Evolutionary conservation across 2,888 invertebrate species (phyloP), one percentile per base, ranked within the genome.

Genomic region (Catocala fraxini): DNA sequence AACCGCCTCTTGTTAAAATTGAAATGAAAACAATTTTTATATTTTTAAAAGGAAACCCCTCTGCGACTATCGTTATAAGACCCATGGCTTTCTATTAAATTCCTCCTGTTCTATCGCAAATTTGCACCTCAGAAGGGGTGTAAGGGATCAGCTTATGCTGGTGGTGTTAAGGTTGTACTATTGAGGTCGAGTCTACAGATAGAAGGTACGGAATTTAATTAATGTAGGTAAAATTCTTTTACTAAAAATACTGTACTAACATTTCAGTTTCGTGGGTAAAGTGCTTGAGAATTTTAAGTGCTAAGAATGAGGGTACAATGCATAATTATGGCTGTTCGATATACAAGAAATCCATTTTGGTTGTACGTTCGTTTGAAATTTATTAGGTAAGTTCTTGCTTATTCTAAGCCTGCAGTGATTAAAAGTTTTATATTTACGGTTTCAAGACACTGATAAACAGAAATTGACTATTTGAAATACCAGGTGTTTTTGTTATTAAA

Each of bases 131-230:
- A 61, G 65, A 72, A 73, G 70, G 75, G 75, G 80, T 70, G 77
- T 72, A 66, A 81, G 46, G 63, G 86, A 3, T 81, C 85, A 79
- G 54, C 52, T 52, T 82, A 71, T 6, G 56, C 42, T 84, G 85
- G 88, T 71, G 41, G 70, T 54, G 63, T 70, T 71, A 65, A 66
- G 57, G 58, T 60, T 51, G 59, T 76, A 65, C 67, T 74, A 75
- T 72, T 75, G 76, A 75, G 80, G 79, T 80, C 73, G 73, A 58
- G 60, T 35, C 35, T 68, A 68, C 61, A 80, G 82, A 81, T 81
- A 85, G 81, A 80, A 79, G 75, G 77, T 79, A 73, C 49, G 75
- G 86, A 85, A 89, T 89, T 88, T 89, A 89, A 89, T 89, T 89
- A 89, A 85, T 88, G 85, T 83, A 76, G 78, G 75, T 75, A 81